phyloP scores from a whole-genome alignment of 2,888 invertebrate genomes.

The Oxytorus armatus region DNA sequence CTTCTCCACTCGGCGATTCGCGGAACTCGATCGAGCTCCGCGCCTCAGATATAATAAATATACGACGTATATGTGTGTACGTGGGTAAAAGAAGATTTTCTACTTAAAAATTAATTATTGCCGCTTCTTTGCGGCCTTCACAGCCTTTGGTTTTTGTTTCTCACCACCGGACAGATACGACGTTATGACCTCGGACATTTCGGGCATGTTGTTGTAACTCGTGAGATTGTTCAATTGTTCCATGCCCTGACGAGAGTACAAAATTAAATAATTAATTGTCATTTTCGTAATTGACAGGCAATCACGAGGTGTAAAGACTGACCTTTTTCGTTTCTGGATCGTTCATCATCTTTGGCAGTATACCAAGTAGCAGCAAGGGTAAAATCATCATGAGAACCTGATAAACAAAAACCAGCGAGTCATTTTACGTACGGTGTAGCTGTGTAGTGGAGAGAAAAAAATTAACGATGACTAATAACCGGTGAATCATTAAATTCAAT shows the following conservation, averaged over 20 bases:
- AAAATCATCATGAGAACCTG: conserved; percentile 97
- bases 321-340: conserved; percentile 98
- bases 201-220: conserved; percentile 94
- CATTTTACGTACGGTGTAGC: conserved; percentile 5
- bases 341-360: conserved; percentile 98
- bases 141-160: conserved; percentile 85
- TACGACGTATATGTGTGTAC: conserved; percentile 4
- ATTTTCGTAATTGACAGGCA: neutral
- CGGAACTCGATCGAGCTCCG: conserved; percentile 5
- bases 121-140: conserved; percentile 84
- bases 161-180: conserved; percentile 92
- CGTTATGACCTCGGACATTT: conserved; percentile 97
- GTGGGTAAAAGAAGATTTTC: conserved; percentile 17
- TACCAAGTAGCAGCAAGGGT: conserved; percentile 95
- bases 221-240: conserved; percentile 94
- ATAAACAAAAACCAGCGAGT: conserved; percentile 68
- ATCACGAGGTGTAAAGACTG: conserved; percentile 42
- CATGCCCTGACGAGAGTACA: conserved; percentile 87
- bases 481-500: neutral
- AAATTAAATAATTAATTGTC: neutral
- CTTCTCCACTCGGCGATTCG: conserved; percentile 2
- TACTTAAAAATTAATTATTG: conserved; percentile 75
- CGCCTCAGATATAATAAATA: conserved; percentile 52
- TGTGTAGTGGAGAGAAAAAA: neutral
- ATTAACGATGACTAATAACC: conserved; percentile 14